A percentile compares a stretch with the other conserved stretches of the same genome.
Conservation (phyloP, 2,888 invertebrate species). For the Caenorhabditis sp. region DNA sequence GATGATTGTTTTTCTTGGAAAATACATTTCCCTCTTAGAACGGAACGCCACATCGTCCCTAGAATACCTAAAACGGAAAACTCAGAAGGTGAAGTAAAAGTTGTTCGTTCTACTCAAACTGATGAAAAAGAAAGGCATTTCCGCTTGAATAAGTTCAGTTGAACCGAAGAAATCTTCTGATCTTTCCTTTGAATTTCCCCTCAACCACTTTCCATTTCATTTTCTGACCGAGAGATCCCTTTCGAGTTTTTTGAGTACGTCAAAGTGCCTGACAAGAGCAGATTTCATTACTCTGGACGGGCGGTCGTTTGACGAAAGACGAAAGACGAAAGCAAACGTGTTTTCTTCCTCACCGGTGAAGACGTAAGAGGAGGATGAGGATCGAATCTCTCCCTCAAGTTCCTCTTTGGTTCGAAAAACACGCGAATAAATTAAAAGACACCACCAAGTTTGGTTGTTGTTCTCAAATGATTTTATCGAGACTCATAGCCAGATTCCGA, state of each 20-base stretch:
- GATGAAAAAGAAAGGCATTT: background rate
- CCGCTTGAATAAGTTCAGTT: constrained; percentile 7
- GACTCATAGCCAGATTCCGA: background rate
- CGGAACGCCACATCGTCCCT: no score
- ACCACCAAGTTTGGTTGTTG: constrained; percentile 42
- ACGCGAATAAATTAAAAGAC: constrained; percentile 26
- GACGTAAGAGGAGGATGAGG: background rate
- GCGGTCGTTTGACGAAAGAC: constrained; percentile 8
- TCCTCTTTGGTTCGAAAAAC: no score
- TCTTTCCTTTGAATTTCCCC: no score
- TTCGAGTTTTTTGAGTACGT: constrained; percentile 1
- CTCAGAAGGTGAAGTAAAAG: constrained; percentile 1
- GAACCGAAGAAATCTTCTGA: constrained; percentile 4
- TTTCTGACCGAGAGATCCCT: background rate
- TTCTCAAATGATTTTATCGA: constrained; percentile 51
- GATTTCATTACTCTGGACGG: constrained; percentile 2
- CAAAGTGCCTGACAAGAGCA: constrained; percentile 16
- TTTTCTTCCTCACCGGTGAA: background rate
- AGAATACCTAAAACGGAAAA: background rate
- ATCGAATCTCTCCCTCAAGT: background rate
- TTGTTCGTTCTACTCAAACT: constrained; percentile 13
- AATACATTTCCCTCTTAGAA: no score
- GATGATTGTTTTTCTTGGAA: no score
- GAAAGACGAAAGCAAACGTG: constrained; percentile 3
- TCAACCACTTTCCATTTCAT: background rate